Base-by-base conservation (phyloP, 2,113 vertebrate species). In the Dissostichus mawsoni region DNA sequence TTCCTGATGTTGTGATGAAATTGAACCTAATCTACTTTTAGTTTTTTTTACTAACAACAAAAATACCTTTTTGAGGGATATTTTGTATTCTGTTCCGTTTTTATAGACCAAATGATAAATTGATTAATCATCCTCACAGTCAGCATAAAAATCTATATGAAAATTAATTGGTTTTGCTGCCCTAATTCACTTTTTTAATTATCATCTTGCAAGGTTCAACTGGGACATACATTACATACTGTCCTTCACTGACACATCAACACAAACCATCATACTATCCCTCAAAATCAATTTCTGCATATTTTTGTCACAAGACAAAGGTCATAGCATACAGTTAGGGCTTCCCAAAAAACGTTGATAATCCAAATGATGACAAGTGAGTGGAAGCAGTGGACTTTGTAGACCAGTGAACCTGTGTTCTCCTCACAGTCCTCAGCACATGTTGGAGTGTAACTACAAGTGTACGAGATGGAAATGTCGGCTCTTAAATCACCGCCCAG, bases 401-500 rank as follows among this genome's bases (percentile, higher is more conserved):
- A 17, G 8, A 25, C 4, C 53, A 44, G 12, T 8, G 9, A 25
- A 18, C 12, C 36, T 0, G 23, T 4, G 33, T 44, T 58, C 18
- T 69, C 66, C 59, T 17, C 20, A 47, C 18, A 67, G 57, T 58
- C 65, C 16, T 50, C 12, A 33, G 64, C 56, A 25, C 82, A 68
- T 55, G 62, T 65, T 62, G 12, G 1, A 74, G 41, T 70, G 53
- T 61, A 69, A 68, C 86, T 73, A 69, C 80, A 67, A 62, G 65
- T 29, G 74, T 69, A 70, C 2, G 17, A 85, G 57, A 81, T 65
- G 69, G 69, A 78, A 74, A 81, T 72, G 48, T 77, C 45, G 11
- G 61, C 69, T 75, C 69, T 66, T 78, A 74, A 86, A 89, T 84
- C 79, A 82, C 56, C 5, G 3, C 50, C 82, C 64, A 68, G 80